Evolutionary conservation across 2,797 vertebrate species (phyloP).

Genomic region (Poeciliopsis presidionis): DNA sequence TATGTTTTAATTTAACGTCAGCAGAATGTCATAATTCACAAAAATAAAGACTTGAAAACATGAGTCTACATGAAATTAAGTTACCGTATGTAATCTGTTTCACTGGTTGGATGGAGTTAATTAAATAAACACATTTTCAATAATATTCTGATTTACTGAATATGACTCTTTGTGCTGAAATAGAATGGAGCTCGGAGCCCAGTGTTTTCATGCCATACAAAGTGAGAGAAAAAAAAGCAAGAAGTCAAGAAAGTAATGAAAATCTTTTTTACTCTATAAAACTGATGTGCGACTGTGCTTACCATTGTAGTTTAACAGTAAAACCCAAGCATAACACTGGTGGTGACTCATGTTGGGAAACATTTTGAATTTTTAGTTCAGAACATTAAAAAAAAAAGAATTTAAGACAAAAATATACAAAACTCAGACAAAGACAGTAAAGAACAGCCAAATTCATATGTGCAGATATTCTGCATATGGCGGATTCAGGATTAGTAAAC

Average conservation of each 20-base stretch:
- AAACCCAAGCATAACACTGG: conserved; percentile 17
- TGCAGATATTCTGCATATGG: conserved; percentile 12
- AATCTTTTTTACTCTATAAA: conserved; percentile 57
- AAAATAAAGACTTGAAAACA: neutral
- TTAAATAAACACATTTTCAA: neutral
- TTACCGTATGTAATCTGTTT: neutral
- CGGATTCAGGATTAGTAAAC: conserved; percentile 26
- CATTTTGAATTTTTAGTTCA: conserved; percentile 24
- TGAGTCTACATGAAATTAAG: neutral
- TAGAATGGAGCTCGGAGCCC: neutral
- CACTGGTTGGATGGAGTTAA: neutral
- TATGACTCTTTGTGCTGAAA: neutral
- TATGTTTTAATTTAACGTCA: neutral
- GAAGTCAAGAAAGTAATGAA: neutral
- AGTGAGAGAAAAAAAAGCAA: neutral
- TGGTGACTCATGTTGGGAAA: conserved; percentile 19
- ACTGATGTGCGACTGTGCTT: conserved; percentile 44
- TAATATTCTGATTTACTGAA: neutral
- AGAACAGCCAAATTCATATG: conserved; percentile 14
- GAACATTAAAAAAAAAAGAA: conserved; percentile 20
- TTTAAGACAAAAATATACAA: conserved; percentile 6
- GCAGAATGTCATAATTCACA: neutral
- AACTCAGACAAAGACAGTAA: conserved; percentile 16
- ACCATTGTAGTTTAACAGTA: conserved; percentile 28
- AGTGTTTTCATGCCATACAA: neutral